Base-by-base conservation (phyloP, 2,113 vertebrate species). In the Phylloscopus whistleri region DNA sequence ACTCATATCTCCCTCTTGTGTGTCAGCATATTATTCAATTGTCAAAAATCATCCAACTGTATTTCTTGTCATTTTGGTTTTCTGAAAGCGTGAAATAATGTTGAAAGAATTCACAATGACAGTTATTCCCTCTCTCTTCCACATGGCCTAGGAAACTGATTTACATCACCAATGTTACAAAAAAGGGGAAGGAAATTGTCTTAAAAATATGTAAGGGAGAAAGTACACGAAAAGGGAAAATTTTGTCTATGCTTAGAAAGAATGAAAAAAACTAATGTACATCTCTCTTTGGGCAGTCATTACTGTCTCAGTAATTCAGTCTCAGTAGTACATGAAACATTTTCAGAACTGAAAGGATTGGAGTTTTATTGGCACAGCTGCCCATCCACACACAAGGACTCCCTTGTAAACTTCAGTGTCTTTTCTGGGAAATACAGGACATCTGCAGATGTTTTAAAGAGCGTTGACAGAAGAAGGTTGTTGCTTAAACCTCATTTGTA, bases 371-470 rank as follows among this genome's bases (percentile, higher is more conserved):
- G 93, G 82, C 90, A 86, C 14, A 7, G 24, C 37, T 77, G 41
- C 85, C 85, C 59, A 74, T 70, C 28, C 43, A 90, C 39, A 59
- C 56, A 67, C 51, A 96, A 94, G 76, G 72, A 46, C 60, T 88
- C n/a, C 6, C 59, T 90, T 80, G 63, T 89, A 93, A 93, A 90
- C 39, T 55, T 74, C 49, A 70, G 9, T 89, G 81, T 85, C 48
- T 91, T 79, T 91, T 90, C 85, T 92, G 39, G 60, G 88, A 93
- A 92, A 72, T 30, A 52, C 4, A 4, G 75, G 67, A 86, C 90
- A 67, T 84, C 72, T 84, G 88, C 82, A 92, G 79, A 67, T 83
- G 48, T 81, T 95, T 93, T 78, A 63, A 87, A 87, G 43, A 60
- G 48, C 0, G 0, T 33, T 84, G 72, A 83, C 53, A 83, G 87